Evolutionary conservation across 2,888 invertebrate genomes (phyloP).

Genomic region (Amiota mariae): DNA sequence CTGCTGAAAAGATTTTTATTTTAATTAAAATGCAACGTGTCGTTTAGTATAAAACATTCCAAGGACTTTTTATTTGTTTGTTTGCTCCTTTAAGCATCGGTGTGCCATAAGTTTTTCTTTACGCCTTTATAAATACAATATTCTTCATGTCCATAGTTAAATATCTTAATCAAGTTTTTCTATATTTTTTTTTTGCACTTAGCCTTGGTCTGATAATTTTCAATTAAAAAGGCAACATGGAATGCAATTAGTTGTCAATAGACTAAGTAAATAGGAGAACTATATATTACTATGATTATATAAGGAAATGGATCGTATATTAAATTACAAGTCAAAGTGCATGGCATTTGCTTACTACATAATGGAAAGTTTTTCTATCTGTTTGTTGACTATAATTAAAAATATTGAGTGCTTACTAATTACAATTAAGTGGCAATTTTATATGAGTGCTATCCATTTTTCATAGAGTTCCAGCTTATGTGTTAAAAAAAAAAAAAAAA

Average conservation of each 20-base stretch:
- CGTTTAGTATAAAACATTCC: not conserved
- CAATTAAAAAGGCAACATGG: slow-evolving; percentile 46
- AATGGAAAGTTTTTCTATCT: not conserved
- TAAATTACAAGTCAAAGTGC: too few species aligned
- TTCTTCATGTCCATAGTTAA: not conserved
- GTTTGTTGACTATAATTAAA: not conserved
- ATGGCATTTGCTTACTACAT: not conserved
- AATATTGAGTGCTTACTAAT: too few species aligned
- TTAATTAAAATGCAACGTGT: slow-evolving; percentile 51
- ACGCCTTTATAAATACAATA: not conserved
- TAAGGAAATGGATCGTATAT: too few species aligned
- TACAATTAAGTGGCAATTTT: too few species aligned
- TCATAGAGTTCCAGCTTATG: too few species aligned
- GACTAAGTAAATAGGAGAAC: not conserved
- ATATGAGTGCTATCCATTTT: too few species aligned
- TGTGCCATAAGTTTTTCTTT: not conserved
- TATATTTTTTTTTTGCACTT: slow-evolving; percentile 64
- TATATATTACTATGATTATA: too few species aligned
- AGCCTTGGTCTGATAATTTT: slow-evolving; percentile 52
- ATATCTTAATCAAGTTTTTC: slow-evolving; percentile 9
- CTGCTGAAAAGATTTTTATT: slow-evolving; percentile 37
- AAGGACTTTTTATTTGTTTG: not conserved
- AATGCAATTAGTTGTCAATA: slow-evolving; percentile 6
- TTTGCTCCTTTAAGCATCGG: not conserved
- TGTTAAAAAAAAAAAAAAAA: too few species aligned